Evolutionary conservation across 2,113 vertebrate species (phyloP).

Genomic region (Forbesichthys papilliferus): DNA sequence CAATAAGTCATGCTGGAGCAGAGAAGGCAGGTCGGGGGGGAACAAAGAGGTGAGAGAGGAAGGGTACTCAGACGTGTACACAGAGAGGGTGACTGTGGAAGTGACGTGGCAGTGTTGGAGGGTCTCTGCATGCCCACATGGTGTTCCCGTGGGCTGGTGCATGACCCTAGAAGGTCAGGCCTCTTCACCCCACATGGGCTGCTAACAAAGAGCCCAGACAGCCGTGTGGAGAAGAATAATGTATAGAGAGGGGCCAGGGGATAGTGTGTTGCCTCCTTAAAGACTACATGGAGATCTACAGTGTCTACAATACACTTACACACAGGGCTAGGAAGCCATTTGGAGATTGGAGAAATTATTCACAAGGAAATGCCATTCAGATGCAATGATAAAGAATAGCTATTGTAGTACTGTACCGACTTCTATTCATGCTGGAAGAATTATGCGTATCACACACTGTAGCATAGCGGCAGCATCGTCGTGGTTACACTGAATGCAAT

Average conservation of each 20-base stretch:
- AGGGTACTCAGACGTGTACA: too few relatives aligned
- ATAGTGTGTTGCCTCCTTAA: neutral
- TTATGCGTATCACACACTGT: too few relatives aligned
- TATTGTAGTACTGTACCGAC: too few relatives aligned
- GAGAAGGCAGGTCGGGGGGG: constrained; percentile 40
- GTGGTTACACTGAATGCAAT: too few relatives aligned
- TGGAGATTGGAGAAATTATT: too few relatives aligned
- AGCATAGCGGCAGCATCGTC: too few relatives aligned
- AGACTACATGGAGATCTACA: too few relatives aligned
- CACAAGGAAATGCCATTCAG: too few relatives aligned
- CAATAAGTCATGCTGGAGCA: constrained; percentile 60
- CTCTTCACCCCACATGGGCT: constrained; percentile 46
- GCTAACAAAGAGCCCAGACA: constrained; percentile 49
- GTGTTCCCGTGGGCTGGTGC: constrained; percentile 47
- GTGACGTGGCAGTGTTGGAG: constrained; percentile 40
- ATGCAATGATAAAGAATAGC: too few relatives aligned
- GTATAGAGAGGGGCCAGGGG: constrained; percentile 13
- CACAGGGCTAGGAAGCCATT: too few relatives aligned
- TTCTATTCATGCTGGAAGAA: too few relatives aligned
- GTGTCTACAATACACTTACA: too few relatives aligned
- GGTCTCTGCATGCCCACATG: constrained; percentile 42
- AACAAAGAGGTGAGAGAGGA: constrained; percentile 29
- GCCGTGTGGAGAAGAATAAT: constrained; percentile 22
- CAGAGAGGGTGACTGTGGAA: constrained; percentile 9
- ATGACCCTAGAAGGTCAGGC: constrained; percentile 42